Base-by-base conservation (phyloP, 1,140 invertebrate species). In the Zaprionus africanus region DNA sequence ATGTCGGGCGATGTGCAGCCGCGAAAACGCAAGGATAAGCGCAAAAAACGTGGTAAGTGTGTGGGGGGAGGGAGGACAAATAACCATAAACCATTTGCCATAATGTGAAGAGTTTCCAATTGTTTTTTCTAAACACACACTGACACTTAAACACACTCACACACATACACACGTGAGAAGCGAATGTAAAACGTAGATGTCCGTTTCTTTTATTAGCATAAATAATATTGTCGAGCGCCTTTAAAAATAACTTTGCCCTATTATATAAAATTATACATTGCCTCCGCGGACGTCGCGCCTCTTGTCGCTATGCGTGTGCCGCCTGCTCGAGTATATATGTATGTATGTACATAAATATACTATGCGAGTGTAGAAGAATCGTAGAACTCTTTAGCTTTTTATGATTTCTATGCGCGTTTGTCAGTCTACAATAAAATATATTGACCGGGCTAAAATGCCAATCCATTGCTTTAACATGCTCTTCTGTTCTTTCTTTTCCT, bases 1-100 rank as follows among this genome's bases (percentile, higher is more conserved):
- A 96, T 96, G 95, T 96, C 95, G 79, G 95, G 95, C 43, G 95
- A 96, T 91, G 94, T 95, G 66, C 95, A 96, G 90, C 94, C 95
- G 64, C 95, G 95, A 77, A 96, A 95, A 92, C 94, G 95, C 78
- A 96, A 95, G 93, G 95, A 96, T 79, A 96, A 95, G 84, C 94
- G 94, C 90, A 94, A 94, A 82, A 96, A 95, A 93, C 96, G 95
- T 94, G 95, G 96, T 96, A 94, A 83, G 81, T 83, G 17, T 19
- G 22, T 5, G 38, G 15, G 0, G 12, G 19, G 12, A 0, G 38
- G 15, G 38, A n/a, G 15, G 22, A 22, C 22, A 4, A 13, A 13
- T 1, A 51, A 5, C 46, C 11, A 22, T 13, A 51, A 24, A 24
- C 4, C 46, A 24, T 51, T 19, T 12, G 46, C 41, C 41, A 9